These are phyloP conservation scores for Oryzias woworae DNA, from an alignment of 2,113 vertebrate species.

Conservation along the genomic window DNA sequence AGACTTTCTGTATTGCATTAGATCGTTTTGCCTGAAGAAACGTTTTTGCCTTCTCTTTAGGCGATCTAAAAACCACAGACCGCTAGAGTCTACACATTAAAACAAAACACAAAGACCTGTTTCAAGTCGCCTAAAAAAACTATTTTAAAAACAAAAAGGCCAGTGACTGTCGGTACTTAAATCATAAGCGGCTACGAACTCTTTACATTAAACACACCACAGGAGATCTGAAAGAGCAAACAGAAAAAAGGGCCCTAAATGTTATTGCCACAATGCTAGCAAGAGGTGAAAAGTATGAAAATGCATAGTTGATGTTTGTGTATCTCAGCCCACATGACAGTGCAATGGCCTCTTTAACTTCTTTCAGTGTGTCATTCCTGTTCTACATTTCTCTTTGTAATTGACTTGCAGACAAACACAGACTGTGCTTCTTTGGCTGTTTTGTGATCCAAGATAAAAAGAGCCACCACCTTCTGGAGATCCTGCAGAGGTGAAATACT, in stretches of 20 bases:
- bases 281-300: constrained; percentile 50
- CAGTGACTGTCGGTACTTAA: not conserved
- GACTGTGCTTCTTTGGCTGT: not conserved
- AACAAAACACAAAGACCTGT: constrained; percentile 14
- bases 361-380: not conserved
- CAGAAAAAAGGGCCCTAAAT: not conserved
- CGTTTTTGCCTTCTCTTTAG: constrained; percentile 12
- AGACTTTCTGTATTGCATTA: constrained; percentile 60
- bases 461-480: constrained; percentile 49
- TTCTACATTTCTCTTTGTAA: not conserved
- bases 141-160: not conserved
- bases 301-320: constrained; percentile 76
- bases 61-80: constrained; percentile 1
- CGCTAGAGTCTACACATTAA: constrained; percentile 6
- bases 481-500: constrained; percentile 20
- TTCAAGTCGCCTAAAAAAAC: not conserved
- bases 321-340: constrained; percentile 30
- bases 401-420: not conserved
- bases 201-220: constrained; percentile 3
- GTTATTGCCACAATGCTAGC: constrained; percentile 76
- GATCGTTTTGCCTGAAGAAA: constrained; percentile 31
- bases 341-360: constrained; percentile 18
- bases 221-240: not conserved
- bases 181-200: constrained; percentile 8
- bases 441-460: not conserved